A percentile compares a stretch with the other conserved stretches of the same genome.
phyloP scores from a whole-genome alignment of 2,888 invertebrate genomes.

The Drosophila testacea region DNA sequence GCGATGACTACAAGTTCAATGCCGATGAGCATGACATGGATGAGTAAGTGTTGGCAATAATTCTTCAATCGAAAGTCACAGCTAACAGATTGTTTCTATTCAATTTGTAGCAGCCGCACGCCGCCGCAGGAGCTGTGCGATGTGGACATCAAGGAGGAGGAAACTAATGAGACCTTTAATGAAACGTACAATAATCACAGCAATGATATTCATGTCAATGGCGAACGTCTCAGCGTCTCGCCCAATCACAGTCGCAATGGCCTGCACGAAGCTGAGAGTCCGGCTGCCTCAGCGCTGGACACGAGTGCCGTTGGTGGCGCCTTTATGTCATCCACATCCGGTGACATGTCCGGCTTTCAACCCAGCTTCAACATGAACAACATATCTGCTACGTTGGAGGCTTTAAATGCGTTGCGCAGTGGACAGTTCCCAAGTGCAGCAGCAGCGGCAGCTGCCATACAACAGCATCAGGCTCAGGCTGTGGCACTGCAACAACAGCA shows the following conservation, averaged over 20 bases:
- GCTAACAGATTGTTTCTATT: background rate
- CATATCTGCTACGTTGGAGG: slow-evolving; percentile 84
- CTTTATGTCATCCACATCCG: slow-evolving; percentile 66
- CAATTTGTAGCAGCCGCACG: slow-evolving; percentile 80
- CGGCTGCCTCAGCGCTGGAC: slow-evolving; percentile 58
- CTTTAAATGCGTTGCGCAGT: slow-evolving; percentile 83
- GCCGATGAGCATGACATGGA: slow-evolving; percentile 84
- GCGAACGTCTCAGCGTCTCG: slow-evolving; percentile 76
- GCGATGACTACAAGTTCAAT: slow-evolving; percentile 82
- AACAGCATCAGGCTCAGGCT: slow-evolving; percentile 73
- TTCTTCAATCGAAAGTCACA: too few species aligned
- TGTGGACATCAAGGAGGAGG: slow-evolving; percentile 84
- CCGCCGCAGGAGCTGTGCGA: slow-evolving; percentile 84
- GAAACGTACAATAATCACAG: slow-evolving; percentile 80
- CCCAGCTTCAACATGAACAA: slow-evolving; percentile 84
- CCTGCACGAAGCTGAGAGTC: slow-evolving; percentile 65
- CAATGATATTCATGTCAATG: slow-evolving; percentile 64
- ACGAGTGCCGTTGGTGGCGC: slow-evolving; percentile 53
- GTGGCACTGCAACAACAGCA: slow-evolving; percentile 72
- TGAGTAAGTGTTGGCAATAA: slow-evolving; percentile 77
- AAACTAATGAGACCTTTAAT: slow-evolving; percentile 81
- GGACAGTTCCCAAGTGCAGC: slow-evolving; percentile 83
- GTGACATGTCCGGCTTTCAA: slow-evolving; percentile 81
- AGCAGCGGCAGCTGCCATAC: slow-evolving; percentile 82
- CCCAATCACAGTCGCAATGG: slow-evolving; percentile 75